These are phyloP conservation scores for Falco peregrinus DNA, from an alignment of 2,797 vertebrate genomes.

Conservation along the genomic window DNA sequence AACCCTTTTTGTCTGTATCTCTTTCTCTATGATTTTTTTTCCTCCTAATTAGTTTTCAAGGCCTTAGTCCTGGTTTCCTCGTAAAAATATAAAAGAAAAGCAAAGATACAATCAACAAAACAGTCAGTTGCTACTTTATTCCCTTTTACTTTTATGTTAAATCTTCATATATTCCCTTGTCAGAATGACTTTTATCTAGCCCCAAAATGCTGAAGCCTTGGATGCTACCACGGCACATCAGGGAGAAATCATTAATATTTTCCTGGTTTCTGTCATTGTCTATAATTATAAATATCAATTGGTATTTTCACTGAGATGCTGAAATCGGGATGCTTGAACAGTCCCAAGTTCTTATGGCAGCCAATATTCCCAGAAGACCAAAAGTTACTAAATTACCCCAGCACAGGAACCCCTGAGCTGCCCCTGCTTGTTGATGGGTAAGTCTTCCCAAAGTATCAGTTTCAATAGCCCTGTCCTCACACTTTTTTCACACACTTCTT, in stretches of 20 bases:
- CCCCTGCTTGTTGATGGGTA: neutral
- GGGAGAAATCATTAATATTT: neutral
- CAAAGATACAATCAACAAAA: neutral
- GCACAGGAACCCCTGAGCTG: neutral
- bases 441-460: neutral
- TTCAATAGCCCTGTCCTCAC: neutral
- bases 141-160: neutral
- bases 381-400: accelerated
- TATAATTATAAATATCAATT: neutral
- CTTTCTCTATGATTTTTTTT: neutral
- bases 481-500: neutral
- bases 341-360: neutral
- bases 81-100: neutral
- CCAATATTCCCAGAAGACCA: neutral
- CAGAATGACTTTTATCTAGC: neutral
- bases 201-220: neutral
- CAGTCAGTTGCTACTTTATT: neutral
- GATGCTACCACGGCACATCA: neutral
- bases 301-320: neutral
- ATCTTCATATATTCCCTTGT: neutral
- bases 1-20: neutral
- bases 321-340: neutral
- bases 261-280: neutral
- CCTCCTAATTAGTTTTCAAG: neutral
- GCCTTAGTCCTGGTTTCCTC: neutral